Evolutionary conservation across 2,113 vertebrate species (phyloP).

Genomic region (Henicopernis longicauda): DNA sequence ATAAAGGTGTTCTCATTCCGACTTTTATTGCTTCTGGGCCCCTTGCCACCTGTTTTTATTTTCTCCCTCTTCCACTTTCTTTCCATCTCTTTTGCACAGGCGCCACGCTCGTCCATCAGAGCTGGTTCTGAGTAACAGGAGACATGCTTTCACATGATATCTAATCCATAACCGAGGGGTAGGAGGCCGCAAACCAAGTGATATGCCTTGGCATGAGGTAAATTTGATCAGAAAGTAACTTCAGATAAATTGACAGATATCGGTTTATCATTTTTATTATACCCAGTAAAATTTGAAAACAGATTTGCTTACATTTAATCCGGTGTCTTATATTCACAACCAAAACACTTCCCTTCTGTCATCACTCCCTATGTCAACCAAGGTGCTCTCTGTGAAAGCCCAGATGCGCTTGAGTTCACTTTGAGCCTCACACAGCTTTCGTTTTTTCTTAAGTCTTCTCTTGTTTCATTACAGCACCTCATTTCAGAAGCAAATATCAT

Average conservation of each 20-base stretch:
- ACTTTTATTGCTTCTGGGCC: conserved; percentile 19
- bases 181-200: background rate
- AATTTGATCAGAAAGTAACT: background rate
- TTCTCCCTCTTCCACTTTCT: background rate
- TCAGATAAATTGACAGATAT: background rate
- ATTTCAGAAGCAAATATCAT: background rate
- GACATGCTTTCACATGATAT: background rate
- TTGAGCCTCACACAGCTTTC: background rate
- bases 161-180: background rate
- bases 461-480: background rate
- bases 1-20: conserved; percentile 39
- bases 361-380: background rate
- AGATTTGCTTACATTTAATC: background rate
- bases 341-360: background rate
- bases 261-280: background rate
- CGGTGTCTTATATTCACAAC: background rate
- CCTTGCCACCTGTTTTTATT: conserved; percentile 20
- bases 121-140: background rate
- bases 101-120: background rate
- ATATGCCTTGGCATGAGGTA: background rate
- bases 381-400: background rate
- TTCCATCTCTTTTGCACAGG: background rate
- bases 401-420: background rate
- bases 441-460: background rate
- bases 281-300: background rate